A percentile compares a stretch with the other conserved stretches of the same genome.
Conservation (phyloP, 2,888 invertebrate species). For the Automeris io region DNA sequence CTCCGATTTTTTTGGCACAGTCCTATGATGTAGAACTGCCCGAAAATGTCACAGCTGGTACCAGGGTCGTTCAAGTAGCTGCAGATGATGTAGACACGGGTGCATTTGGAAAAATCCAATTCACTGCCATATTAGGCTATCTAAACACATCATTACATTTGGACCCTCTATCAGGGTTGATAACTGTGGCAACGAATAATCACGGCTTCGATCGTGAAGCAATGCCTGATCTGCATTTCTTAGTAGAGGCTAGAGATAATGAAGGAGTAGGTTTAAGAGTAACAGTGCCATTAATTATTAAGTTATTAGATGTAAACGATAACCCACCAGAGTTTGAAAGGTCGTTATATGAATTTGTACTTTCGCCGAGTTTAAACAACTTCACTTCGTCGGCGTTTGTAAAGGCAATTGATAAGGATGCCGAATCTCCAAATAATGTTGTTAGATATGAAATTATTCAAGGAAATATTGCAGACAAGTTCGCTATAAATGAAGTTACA, state of each 20-base stretch:
- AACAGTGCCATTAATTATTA: constrained; percentile 84
- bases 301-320: constrained; percentile 89
- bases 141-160: constrained; percentile 87
- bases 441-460: constrained; percentile 89
- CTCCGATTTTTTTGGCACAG: constrained; percentile 85
- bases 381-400: constrained; percentile 88
- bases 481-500: constrained; percentile 84
- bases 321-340: constrained; percentile 90
- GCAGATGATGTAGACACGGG: constrained; percentile 90
- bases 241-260: constrained; percentile 92
- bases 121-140: constrained; percentile 85
- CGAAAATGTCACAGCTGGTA: constrained; percentile 88
- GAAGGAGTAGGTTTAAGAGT: constrained; percentile 87
- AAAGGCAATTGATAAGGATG: constrained; percentile 89
- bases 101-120: constrained; percentile 85
- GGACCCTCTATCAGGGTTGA: constrained; percentile 86
- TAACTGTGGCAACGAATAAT: constrained; percentile 86
- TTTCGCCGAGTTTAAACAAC: constrained; percentile 83
- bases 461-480: constrained; percentile 85
- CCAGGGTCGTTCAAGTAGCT: constrained; percentile 84
- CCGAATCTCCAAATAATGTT: constrained; percentile 89
- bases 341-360: constrained; percentile 86
- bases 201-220: constrained; percentile 90
- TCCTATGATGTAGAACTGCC: constrained; percentile 85
- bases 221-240: constrained; percentile 85